phyloP scores from a whole-genome alignment of 30 jellyfish, hydroid and myxozoan genomes.

The Hydractinia echinata region DNA sequence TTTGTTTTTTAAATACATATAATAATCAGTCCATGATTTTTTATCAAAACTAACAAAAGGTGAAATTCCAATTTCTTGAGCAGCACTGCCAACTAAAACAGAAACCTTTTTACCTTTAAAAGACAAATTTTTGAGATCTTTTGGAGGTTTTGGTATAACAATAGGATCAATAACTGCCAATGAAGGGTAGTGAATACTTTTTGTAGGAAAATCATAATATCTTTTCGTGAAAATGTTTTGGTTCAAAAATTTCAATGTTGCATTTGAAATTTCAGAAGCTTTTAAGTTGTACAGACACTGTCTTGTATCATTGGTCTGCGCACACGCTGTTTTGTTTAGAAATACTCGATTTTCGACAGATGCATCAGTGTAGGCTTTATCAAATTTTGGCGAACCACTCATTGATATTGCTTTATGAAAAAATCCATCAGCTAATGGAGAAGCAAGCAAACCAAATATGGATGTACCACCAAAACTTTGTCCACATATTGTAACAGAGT shows the following conservation, averaged over 20 bases:
- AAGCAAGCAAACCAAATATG: slow-evolving; percentile 58
- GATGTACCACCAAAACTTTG: slow-evolving; percentile 76
- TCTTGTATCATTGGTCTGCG: not conserved
- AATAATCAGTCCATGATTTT: not conserved
- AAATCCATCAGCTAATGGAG: slow-evolving; percentile 56
- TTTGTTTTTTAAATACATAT: slow-evolving; percentile 1
- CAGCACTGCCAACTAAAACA: slow-evolving; percentile 37
- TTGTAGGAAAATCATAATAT: slow-evolving; percentile 38
- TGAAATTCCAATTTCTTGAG: slow-evolving; percentile 34
- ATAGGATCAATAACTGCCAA: slow-evolving; percentile 38
- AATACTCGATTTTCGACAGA: slow-evolving; percentile 51
- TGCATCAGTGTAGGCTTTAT: slow-evolving; percentile 44
- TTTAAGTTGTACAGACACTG: slow-evolving; percentile 34
- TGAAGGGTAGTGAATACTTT: slow-evolving; percentile 18
- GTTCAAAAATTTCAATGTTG: slow-evolving; percentile 16
- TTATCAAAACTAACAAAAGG: slow-evolving; percentile 9
- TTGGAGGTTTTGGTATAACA: slow-evolving; percentile 25
- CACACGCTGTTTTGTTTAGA: slow-evolving; percentile 38
- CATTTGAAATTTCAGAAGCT: slow-evolving; percentile 19
- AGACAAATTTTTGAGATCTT: not conserved
- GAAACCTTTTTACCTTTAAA: slow-evolving; percentile 30
- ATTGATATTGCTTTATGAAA: slow-evolving; percentile 50
- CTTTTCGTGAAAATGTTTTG: slow-evolving; percentile 32
- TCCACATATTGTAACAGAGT: slow-evolving; percentile 55
- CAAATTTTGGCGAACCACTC: slow-evolving; percentile 69